phyloP scores from a whole-genome alignment of 2,113 vertebrate genomes.

The Sula dactylatra region DNA sequence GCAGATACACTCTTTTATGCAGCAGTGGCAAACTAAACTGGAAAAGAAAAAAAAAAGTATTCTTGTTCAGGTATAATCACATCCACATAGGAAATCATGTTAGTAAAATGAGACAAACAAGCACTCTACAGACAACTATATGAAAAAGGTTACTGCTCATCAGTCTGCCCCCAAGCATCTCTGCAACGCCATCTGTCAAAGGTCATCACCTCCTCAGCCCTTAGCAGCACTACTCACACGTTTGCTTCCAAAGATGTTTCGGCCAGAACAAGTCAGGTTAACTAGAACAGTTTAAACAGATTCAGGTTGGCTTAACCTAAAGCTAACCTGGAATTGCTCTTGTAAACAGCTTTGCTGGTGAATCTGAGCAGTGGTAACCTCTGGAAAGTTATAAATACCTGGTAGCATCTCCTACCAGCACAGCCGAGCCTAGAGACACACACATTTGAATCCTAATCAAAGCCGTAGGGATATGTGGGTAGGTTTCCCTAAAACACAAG shows the following conservation, averaged over 20 bases:
- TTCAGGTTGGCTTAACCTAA: background rate
- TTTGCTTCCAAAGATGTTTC: background rate
- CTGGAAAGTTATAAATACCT: background rate
- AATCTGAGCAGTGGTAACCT: background rate
- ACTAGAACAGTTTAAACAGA: background rate
- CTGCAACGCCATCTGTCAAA: slow-evolving; percentile 29
- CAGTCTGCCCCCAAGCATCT: slow-evolving; percentile 22
- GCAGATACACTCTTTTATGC: background rate
- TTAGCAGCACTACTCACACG: background rate
- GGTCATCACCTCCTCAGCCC: slow-evolving; percentile 4
- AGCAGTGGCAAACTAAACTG: background rate
- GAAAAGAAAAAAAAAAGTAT: background rate
- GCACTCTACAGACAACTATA: background rate
- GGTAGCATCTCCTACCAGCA: background rate
- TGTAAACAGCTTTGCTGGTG: background rate
- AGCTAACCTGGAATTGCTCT: background rate
- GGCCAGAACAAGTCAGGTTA: background rate
- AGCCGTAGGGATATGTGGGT: background rate
- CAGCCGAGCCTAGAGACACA: background rate
- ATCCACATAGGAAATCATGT: background rate
- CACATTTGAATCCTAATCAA: background rate
- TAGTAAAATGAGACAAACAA: background rate
- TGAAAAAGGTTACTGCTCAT: background rate
- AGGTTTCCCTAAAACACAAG: background rate
- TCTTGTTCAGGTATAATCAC: background rate